Evolutionary conservation across 1,140 invertebrate species (phyloP).

Genomic region (Dysdera silvatica): DNA sequence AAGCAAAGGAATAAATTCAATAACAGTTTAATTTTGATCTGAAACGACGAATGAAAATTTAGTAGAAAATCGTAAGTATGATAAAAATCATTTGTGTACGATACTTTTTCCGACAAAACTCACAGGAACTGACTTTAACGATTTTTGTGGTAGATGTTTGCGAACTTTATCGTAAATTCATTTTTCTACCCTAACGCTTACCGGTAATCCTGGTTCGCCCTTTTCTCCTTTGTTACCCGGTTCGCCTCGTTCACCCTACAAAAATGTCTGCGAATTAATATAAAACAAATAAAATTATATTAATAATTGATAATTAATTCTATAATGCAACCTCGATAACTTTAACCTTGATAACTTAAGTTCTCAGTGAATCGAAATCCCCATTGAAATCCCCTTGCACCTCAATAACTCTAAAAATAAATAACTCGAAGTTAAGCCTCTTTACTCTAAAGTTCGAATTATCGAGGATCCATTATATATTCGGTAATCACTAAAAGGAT

Average conservation of each 20-base stretch:
- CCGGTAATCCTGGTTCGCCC: conserved; percentile 81
- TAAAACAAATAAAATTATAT: no score
- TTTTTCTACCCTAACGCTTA: conserved; percentile 49
- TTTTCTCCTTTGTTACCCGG: conserved; percentile 80
- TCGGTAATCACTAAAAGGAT: background rate
- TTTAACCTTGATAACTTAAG: no score
- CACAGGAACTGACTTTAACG: conserved; percentile 9
- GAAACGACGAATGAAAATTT: conserved; percentile 1
- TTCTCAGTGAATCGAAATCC: no score
- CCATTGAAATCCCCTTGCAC: background rate
- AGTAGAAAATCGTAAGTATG: background rate
- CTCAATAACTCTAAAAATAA: background rate
- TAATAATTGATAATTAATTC: no score
- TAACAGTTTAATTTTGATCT: background rate
- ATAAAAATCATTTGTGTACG: conserved; percentile 10
- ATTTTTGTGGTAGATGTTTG: no score
- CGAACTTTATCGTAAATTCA: background rate
- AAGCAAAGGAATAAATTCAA: conserved; percentile 5
- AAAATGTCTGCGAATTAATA: no score
- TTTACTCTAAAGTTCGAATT: background rate
- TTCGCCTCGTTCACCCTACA: conserved; percentile 80
- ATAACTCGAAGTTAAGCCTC: background rate
- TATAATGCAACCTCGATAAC: no score
- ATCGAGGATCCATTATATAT: background rate
- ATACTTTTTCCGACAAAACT: conserved; percentile 27